phyloP scores from a whole-genome alignment of 2,113 vertebrate species.

The Dryoscopus gambensis region DNA sequence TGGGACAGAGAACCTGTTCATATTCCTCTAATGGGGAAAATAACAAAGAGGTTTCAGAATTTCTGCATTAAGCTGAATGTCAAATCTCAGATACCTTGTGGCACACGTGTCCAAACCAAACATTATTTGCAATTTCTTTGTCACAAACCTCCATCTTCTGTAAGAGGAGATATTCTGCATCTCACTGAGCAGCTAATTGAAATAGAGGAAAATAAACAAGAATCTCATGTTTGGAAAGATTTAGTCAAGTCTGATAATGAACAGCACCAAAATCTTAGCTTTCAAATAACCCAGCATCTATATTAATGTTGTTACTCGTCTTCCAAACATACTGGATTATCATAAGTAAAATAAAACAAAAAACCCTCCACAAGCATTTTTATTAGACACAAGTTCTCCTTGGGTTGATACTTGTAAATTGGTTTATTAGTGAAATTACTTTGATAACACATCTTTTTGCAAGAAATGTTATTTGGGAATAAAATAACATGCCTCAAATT shows the following conservation, averaged over 20 bases:
- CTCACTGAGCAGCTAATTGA: neutral
- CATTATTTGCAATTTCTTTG: neutral
- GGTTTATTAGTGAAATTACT: neutral
- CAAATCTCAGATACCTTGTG: neutral
- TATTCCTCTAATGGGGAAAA: neutral
- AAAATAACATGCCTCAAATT: neutral
- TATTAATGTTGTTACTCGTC: neutral
- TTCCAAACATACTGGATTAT: neutral
- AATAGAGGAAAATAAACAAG: neutral
- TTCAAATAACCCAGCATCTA: neutral
- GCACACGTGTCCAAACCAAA: neutral
- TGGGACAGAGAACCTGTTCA: neutral
- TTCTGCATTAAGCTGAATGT: neutral
- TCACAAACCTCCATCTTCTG: neutral
- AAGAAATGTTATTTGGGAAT: neutral
- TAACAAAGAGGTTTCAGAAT: neutral
- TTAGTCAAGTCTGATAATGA: neutral
- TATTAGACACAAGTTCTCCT: neutral
- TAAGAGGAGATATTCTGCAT: neutral
- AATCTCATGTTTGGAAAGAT: neutral
- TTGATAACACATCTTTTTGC: neutral
- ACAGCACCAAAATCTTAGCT: neutral
- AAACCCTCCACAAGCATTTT: neutral
- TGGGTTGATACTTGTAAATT: neutral
- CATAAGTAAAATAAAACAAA: neutral